Percentiles rank a stretch among this genome's conserved stretches.
Conservation (phyloP, 2,113 vertebrate genomes). For the Dasyurus viverrinus region DNA sequence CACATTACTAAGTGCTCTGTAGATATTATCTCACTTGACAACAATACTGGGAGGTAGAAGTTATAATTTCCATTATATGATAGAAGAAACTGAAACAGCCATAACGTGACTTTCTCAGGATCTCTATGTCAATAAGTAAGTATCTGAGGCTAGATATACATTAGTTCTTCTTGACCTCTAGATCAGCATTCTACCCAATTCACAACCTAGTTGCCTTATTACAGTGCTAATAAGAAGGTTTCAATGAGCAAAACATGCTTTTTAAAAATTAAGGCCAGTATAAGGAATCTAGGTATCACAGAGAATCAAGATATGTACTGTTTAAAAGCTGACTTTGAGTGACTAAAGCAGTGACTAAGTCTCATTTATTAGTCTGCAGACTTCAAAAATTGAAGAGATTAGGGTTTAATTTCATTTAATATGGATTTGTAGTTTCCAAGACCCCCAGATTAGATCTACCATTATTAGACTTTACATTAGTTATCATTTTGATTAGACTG, state of each 20-base stretch:
- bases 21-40: no score
- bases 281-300: neutral
- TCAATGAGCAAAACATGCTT: neutral
- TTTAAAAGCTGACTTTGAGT: neutral
- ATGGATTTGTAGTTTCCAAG: neutral
- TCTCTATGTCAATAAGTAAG: no score
- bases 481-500: neutral
- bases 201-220: no score
- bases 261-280: neutral
- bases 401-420: neutral
- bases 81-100: no score
- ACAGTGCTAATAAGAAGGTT: neutral
- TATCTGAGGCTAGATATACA: neutral
- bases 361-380: neutral
- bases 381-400: neutral
- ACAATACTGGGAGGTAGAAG: no score
- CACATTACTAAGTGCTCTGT: neutral
- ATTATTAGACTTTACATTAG: neutral
- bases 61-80: no score
- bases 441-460: neutral
- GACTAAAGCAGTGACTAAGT: neutral
- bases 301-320: neutral
- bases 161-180: neutral
- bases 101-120: no score
- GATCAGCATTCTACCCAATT: neutral